Evolutionary conservation across 2,113 vertebrate genomes (phyloP), one percentile per base, ranked within the genome.

Genomic region (Isichthys henryi): DNA sequence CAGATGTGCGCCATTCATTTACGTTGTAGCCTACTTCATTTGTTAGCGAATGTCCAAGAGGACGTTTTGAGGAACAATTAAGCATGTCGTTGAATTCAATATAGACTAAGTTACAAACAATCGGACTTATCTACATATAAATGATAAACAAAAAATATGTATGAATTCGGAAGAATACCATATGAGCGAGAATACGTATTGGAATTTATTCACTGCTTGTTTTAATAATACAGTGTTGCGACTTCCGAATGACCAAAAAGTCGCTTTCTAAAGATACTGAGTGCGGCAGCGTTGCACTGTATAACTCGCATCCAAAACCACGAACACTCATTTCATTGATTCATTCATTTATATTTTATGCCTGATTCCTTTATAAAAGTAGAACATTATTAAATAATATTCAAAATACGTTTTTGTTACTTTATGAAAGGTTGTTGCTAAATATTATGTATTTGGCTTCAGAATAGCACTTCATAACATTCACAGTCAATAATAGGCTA

Each of bases 1-100:
- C 87, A 88, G 87, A 88, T 88, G 87, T 66, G 56, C 19, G 35
- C 87, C 39, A 46, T 88, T 88, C 56, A 56, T 43, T 17, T 58
- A 35, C 43, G 86, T 88, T 88, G 86, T 58, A 62, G 1, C 9
- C 56, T 9, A 88, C 85, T 87, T 87, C 85, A 87, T 52, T 62
- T 88, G 52, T 66, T 62, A 31, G 27, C 46, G 13, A 53, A 50
- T 52, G n/a, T 86, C 49, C 15, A 31, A 19, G 31, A 66, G 39
- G 56, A 62, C 87, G 87, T 43, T 84, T 84, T 23, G 45, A 84
- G 45, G 23, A 84, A 84, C 48, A 84, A 84, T 46, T 84, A 50
- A 45, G 85, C 85, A 23, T 50, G 49, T 52, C 49, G 3, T 86
- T 53, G 27, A 86, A 17, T 23, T 46, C 43, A 46, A 2, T 86